Base-by-base conservation (phyloP, 2,113 vertebrate species). In the Sakesphorus luctuosus region DNA sequence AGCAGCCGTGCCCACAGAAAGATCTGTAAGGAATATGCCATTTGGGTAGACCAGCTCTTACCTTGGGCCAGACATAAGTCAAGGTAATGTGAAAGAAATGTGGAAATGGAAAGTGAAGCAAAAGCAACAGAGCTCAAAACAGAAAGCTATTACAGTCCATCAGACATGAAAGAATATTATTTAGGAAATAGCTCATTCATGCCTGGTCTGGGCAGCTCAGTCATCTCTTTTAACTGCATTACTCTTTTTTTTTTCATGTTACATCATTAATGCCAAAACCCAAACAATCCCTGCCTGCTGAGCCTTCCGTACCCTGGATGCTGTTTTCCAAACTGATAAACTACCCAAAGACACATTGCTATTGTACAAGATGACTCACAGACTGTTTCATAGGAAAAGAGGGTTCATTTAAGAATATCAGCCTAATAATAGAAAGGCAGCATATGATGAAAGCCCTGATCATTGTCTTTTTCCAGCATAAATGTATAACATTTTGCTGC, bases 61-160 rank as follows among this genome's bases (percentile, higher is more conserved):
- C 59, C 65, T 72, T 65, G 65, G 89, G 66, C 62, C 72, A 87
- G 84, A 65, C 77, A 9, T 94, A 89, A 92, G 47, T 86, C 76
- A 63, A 88, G 94, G 26, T 86, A 95, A 96, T 78, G 80, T 89
- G 81, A 89, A 91, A 78, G 87, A 96, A 94, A 89, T 91, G 77
- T 56, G 36, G 84, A 77, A 92, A 89, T 78, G 73, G 80, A 86
- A 94, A 87, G 44, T 78, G 89, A 92, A 87, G 87, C 66, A 84
- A 95, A 93, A 93, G 73, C 89, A 95, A 82, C 69, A 65, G 52
- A 91, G 58, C 69, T 91, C 84, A 91, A 95, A 84, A 0, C 66
- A 68, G 89, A 92, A 89, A 82, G 68, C 52, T 66, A 65, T 89
- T 91, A 85, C 18, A 1, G 83, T 81, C 80, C 62, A 50, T 91